Conservation (phyloP, 2,888 invertebrate species). For the Mystacides longicornis region DNA sequence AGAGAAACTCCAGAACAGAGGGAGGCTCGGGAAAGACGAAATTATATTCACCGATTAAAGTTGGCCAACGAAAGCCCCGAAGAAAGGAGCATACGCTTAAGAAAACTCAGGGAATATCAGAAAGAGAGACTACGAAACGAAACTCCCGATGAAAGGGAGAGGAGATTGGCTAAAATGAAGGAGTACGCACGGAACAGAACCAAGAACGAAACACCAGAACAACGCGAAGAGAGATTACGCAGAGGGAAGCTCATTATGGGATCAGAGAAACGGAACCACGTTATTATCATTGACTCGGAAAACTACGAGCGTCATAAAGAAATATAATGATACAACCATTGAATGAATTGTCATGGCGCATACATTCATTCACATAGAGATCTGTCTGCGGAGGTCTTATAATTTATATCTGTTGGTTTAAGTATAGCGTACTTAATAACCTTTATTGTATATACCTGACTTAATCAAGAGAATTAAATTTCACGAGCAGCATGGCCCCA, state of each 20-base stretch:
- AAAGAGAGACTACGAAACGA: slow-evolving; percentile 4
- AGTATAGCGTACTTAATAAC: too few species aligned
- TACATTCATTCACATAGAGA: too few species aligned
- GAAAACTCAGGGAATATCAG: slow-evolving; percentile 8
- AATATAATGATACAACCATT: too few species aligned
- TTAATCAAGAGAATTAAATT: too few species aligned
- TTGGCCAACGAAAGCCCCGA: slow-evolving; percentile 6
- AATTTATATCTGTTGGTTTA: too few species aligned
- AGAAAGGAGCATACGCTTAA: slow-evolving; percentile 1
- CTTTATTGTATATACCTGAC: too few species aligned
- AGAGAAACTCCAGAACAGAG: background rate
- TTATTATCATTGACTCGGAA: background rate
- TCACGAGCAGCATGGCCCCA: too few species aligned
- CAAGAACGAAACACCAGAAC: background rate
- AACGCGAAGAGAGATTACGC: background rate
- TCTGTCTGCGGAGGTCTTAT: too few species aligned
- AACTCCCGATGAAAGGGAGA: slow-evolving; percentile 9
- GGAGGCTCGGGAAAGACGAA: background rate
- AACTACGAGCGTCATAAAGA: background rate
- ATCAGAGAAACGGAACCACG: background rate
- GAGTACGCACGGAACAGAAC: background rate
- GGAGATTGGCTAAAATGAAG: slow-evolving; percentile 7
- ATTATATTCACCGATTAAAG: background rate
- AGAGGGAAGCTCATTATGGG: background rate
- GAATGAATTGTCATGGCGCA: too few species aligned